These are phyloP conservation scores for Tupiocoris notatus DNA, from an alignment of 2,888 invertebrate genomes.

Conservation along the genomic window DNA sequence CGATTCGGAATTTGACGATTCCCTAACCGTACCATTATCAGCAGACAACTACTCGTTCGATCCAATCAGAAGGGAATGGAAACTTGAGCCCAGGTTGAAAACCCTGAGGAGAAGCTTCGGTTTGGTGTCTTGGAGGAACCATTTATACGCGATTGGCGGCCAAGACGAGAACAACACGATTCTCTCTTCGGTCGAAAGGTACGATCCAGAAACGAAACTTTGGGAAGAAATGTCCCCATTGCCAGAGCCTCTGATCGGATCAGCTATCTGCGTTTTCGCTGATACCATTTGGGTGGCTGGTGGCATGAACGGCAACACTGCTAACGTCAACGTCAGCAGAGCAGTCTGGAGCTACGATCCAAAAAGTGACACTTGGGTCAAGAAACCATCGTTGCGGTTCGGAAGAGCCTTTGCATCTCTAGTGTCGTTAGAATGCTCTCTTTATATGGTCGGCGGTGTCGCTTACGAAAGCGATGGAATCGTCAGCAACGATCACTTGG, in stretches of 20 bases:
- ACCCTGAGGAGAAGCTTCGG: slow-evolving; percentile 68
- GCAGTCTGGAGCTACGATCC: slow-evolving; percentile 65
- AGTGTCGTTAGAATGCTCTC: slow-evolving; percentile 54
- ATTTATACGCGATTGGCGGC: slow-evolving; percentile 71
- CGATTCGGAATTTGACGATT: slow-evolving; percentile 63
- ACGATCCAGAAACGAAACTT: slow-evolving; percentile 59
- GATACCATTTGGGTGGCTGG: slow-evolving; percentile 73
- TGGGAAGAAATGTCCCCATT: slow-evolving; percentile 64
- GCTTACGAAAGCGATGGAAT: slow-evolving; percentile 57
- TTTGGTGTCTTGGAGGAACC: slow-evolving; percentile 64
- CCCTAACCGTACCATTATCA: slow-evolving; percentile 3
- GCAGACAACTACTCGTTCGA: slow-evolving; percentile 70
- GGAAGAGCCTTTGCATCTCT: slow-evolving; percentile 57
- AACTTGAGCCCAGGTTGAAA: slow-evolving; percentile 62
- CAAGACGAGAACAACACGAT: slow-evolving; percentile 65
- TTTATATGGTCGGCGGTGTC: slow-evolving; percentile 69
- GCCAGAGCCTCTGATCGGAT: slow-evolving; percentile 62
- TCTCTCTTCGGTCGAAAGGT: slow-evolving; percentile 63
- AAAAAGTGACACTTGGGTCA: slow-evolving; percentile 58
- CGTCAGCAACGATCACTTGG: slow-evolving; percentile 62
- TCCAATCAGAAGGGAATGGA: slow-evolving; percentile 65
- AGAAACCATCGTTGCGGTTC: slow-evolving; percentile 59
- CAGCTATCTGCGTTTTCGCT: slow-evolving; percentile 62
- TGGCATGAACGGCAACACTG: slow-evolving; percentile 57
- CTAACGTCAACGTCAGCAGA: slow-evolving; percentile 51